Percentiles rank a stretch among this genome's conserved stretches.
phyloP scores from a whole-genome alignment of 2,797 vertebrate species.

The Euphonia xanthogaster region DNA sequence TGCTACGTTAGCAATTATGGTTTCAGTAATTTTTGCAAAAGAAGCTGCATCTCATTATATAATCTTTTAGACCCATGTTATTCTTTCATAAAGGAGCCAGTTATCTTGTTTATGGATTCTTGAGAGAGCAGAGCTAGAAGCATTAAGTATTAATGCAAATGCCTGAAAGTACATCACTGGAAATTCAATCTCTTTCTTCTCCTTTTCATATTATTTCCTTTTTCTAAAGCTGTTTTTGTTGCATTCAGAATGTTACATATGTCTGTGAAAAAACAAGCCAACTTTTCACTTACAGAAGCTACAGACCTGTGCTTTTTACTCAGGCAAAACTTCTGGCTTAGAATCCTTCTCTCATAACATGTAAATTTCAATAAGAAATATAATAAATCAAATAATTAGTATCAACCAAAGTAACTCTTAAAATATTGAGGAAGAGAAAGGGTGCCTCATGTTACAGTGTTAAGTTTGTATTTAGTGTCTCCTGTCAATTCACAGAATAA shows the following conservation, averaged over 20 bases:
- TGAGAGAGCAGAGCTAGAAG: constrained; percentile 30
- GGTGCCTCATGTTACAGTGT: neutral
- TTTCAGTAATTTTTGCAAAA: constrained; percentile 25
- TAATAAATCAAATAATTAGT: neutral
- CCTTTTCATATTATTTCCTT: neutral
- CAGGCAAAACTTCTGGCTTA: neutral
- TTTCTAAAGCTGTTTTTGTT: neutral
- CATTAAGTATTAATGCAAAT: constrained; percentile 57
- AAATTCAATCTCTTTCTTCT: constrained; percentile 16
- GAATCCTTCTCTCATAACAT: neutral
- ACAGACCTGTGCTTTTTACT: neutral
- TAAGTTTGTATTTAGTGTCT: neutral
- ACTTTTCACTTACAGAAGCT: neutral
- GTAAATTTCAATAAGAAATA: neutral
- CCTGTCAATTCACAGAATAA: neutral
- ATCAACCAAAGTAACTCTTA: neutral
- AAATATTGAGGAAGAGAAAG: neutral
- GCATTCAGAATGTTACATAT: neutral
- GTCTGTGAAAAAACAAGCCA: neutral
- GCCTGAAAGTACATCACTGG: neutral
- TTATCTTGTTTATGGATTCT: constrained; percentile 63
- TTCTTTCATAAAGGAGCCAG: constrained; percentile 52
- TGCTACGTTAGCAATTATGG: constrained; percentile 7
- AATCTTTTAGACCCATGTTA: constrained; percentile 2
- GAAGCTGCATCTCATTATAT: constrained; percentile 25